Evolutionary conservation across 2,113 vertebrate species (phyloP).

Genomic region (Myotis yumanensis): DNA sequence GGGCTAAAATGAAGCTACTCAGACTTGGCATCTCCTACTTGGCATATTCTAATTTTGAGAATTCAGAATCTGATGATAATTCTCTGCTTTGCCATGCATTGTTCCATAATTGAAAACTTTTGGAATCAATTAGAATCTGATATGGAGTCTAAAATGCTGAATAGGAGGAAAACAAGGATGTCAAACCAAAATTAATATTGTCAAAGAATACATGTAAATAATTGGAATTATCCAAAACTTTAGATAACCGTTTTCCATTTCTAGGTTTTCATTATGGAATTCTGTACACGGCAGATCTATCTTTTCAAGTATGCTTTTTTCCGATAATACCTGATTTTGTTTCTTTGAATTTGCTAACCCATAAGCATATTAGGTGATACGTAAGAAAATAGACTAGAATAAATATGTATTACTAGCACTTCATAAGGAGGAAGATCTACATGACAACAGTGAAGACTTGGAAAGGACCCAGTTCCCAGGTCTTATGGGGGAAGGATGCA

Average conservation of each 20-base stretch:
- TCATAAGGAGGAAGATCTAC: neutral
- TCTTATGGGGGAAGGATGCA: neutral
- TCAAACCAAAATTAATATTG: constrained; percentile 5
- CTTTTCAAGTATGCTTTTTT: neutral
- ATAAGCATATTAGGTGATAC: neutral
- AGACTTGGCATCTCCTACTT: neutral
- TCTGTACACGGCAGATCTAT: neutral
- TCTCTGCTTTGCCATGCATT: neutral
- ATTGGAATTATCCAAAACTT: neutral
- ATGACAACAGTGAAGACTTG: neutral
- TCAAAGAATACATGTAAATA: neutral
- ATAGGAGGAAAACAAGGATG: neutral
- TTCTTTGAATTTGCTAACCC: constrained; percentile 27
- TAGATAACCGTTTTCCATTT: neutral
- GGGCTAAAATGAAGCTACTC: neutral
- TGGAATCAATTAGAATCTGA: neutral
- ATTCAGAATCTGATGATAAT: neutral
- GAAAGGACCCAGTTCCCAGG: neutral
- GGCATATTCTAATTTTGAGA: constrained; percentile 19
- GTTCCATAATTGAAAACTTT: neutral
- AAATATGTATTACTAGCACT: neutral
- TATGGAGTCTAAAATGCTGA: neutral
- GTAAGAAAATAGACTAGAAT: neutral
- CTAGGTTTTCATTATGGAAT: neutral
- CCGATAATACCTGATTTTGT: neutral